phyloP scores from a whole-genome alignment of 2,113 vertebrate species.

The Leucopsar rothschildi region DNA sequence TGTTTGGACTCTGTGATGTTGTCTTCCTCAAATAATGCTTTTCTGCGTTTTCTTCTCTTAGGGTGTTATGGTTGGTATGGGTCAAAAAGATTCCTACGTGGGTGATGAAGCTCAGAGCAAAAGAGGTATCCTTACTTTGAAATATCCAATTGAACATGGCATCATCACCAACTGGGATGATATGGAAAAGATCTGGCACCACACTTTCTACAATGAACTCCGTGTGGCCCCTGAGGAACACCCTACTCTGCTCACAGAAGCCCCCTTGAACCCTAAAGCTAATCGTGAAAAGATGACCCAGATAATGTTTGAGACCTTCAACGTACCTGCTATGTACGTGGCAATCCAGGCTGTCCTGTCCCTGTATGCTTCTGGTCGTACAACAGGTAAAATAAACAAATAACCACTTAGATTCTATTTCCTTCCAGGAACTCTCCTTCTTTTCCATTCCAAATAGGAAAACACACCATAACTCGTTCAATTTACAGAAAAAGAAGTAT shows the following conservation, averaged over 20 bases:
- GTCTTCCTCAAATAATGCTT: background rate
- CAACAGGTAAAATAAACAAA: constrained; percentile 86
- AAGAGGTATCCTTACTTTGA: constrained; percentile 90
- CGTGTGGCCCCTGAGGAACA: constrained; percentile 92
- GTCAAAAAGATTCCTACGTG: constrained; percentile 93
- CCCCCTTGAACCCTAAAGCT: constrained; percentile 91
- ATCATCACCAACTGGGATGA: constrained; percentile 98
- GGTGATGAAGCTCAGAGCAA: constrained; percentile 95
- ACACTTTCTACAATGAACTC: constrained; percentile 93
- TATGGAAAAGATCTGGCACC: constrained; percentile 98
- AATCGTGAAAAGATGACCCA: constrained; percentile 96
- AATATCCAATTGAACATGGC: constrained; percentile 92
- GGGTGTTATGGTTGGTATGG: constrained; percentile 97
- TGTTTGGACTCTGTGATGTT: background rate
- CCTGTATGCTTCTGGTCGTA: constrained; percentile 97
- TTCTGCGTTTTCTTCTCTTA: constrained; percentile 49
- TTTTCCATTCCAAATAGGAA: background rate
- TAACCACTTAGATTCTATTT: background rate
- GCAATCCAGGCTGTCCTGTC: constrained; percentile 99
- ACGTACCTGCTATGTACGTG: constrained; percentile 99
- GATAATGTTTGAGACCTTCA: constrained; percentile 99
- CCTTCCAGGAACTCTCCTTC: background rate
- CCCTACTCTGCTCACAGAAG: constrained; percentile 89
- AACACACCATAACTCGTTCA: background rate
- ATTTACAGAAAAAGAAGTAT: background rate